phyloP scores from a whole-genome alignment of 2,888 invertebrate species.

The Stenolophus ochropezus region DNA sequence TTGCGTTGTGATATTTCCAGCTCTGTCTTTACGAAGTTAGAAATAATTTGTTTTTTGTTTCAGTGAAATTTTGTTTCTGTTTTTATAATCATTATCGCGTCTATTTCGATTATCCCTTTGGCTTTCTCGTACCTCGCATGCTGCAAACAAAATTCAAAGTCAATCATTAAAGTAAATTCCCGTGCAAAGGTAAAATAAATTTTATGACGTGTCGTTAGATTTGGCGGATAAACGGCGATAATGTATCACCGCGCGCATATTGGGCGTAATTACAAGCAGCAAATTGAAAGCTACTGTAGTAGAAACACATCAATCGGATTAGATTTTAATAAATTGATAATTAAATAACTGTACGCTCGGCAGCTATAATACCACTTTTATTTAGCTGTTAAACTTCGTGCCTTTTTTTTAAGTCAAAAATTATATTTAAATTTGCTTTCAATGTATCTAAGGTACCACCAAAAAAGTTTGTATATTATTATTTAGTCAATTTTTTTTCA shows the following conservation, averaged over 20 bases:
- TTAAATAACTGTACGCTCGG: conserved; percentile 4
- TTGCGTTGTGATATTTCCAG: too few relatives aligned
- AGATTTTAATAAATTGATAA: conserved; percentile 28
- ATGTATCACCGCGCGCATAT: conserved; percentile 1
- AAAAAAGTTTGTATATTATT: too few relatives aligned
- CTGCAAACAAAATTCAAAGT: background rate
- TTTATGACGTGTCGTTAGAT: conserved; percentile 8
- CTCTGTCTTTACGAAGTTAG: too few relatives aligned
- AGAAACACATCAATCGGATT: conserved; percentile 24
- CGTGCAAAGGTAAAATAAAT: background rate
- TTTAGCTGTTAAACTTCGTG: background rate
- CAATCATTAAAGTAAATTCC: background rate
- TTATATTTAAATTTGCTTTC: too few relatives aligned
- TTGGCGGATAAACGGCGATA: background rate
- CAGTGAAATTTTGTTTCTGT: too few relatives aligned
- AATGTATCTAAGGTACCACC: too few relatives aligned
- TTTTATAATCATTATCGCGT: too few relatives aligned
- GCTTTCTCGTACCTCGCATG: background rate
- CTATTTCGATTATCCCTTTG: too few relatives aligned
- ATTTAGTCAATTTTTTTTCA: too few relatives aligned
- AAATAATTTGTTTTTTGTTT: too few relatives aligned
- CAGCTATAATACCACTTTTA: background rate
- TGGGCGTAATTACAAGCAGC: conserved; percentile 1
- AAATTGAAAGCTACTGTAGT: conserved; percentile 3
- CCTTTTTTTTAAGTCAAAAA: too few relatives aligned